Conservation (phyloP, 2,113 vertebrate genomes). For the Mus pahari region DNA sequence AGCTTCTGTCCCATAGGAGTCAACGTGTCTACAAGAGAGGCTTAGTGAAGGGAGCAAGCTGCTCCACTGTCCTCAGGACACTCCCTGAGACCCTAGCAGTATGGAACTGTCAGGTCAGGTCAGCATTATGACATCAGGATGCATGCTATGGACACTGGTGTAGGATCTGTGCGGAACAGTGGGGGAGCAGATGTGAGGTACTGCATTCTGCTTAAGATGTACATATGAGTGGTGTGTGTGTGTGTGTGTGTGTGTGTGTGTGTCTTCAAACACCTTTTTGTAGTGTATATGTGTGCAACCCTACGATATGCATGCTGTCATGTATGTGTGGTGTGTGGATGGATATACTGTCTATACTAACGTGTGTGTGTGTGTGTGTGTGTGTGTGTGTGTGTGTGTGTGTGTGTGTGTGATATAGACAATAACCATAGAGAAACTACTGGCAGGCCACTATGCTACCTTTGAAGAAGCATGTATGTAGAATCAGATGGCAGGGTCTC, state of each 20-base stretch:
- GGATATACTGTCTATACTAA: not conserved
- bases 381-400: not conserved
- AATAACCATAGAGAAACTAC: accelerated
- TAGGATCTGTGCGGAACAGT: not conserved
- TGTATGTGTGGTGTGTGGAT: not conserved
- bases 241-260: not conserved
- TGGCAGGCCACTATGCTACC: not conserved
- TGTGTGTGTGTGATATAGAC: not conserved
- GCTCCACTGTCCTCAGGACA: not conserved
- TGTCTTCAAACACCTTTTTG: not conserved
- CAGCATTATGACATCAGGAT: not conserved
- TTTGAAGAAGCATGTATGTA: too few species aligned
- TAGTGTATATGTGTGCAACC: not conserved
- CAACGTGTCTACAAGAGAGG: not conserved
- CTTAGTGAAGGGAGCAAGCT: not conserved
- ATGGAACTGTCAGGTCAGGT: not conserved
- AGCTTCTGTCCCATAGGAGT: not conserved
- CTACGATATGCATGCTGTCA: not conserved
- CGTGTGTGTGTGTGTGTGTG: not conserved
- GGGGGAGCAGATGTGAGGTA: not conserved
- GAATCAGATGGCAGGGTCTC: too few species aligned
- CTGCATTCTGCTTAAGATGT: not conserved
- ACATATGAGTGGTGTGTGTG: not conserved
- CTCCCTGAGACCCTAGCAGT: not conserved
- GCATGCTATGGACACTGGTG: not conserved